Evolutionary conservation across 2,797 vertebrate species (phyloP).

Genomic region (Falco biarmicus): DNA sequence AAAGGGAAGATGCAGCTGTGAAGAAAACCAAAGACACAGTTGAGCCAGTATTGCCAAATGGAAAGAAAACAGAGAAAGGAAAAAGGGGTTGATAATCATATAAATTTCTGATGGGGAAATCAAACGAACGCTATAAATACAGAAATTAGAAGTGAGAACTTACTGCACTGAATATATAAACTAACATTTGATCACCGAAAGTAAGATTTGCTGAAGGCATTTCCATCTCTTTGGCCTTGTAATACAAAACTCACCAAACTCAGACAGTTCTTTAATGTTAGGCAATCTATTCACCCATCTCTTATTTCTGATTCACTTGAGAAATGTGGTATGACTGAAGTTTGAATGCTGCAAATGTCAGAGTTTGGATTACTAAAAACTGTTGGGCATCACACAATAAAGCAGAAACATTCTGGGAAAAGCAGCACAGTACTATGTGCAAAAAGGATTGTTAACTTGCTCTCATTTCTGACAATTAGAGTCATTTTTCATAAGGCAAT

Average conservation of each 20-base stretch:
- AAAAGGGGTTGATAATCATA: neutral
- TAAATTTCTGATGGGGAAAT: neutral
- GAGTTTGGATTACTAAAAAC: neutral
- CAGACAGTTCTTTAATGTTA: neutral
- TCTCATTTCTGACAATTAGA: neutral
- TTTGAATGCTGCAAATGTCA: neutral
- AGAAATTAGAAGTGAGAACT: neutral
- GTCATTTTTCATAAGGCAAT: neutral
- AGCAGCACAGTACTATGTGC: neutral
- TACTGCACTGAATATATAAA: neutral
- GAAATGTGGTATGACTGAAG: neutral
- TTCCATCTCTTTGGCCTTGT: neutral
- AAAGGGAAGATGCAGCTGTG: neutral
- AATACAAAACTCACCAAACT: neutral
- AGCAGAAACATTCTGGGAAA: neutral
- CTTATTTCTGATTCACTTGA: neutral
- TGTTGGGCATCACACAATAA: accelerated
- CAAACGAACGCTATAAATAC: neutral
- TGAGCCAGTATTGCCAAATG: neutral
- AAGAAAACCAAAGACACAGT: neutral
- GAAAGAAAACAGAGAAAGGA: neutral
- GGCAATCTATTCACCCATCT: neutral
- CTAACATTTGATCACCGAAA: neutral
- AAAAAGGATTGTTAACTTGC: neutral
- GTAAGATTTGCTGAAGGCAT: neutral